Conservation (phyloP, 2,797 vertebrate genomes). For the Poecilia velifera region DNA sequence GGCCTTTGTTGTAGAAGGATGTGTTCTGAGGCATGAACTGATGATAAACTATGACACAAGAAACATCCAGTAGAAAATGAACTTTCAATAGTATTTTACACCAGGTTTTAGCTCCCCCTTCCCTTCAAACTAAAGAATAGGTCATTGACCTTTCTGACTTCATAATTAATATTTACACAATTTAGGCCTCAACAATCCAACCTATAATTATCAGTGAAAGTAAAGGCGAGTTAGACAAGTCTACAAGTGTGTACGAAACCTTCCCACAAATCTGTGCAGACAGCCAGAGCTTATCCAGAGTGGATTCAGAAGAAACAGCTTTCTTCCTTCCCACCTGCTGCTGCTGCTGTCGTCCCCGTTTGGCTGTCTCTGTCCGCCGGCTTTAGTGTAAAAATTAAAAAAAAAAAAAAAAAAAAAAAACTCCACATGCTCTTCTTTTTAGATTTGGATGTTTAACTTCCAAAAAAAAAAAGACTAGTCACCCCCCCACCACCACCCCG, state of each 20-base stretch:
- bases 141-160: neutral
- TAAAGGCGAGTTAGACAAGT: neutral
- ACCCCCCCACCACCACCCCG: neutral
- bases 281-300: constrained; percentile 16
- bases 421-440: constrained; percentile 60
- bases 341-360: constrained; percentile 33
- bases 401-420: neutral
- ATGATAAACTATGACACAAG: neutral
- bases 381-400: constrained; percentile 57
- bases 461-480: constrained; percentile 40
- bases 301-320: constrained; percentile 25
- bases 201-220: neutral
- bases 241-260: neutral
- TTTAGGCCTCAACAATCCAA: neutral
- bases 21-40: neutral
- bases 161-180: neutral
- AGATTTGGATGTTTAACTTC: constrained; percentile 71
- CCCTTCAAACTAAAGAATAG: neutral
- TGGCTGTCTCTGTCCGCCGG: constrained; percentile 40
- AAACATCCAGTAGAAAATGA: neutral
- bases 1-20: neutral
- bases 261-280: constrained; percentile 5
- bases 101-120: neutral
- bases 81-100: neutral
- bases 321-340: constrained; percentile 47